phyloP scores from a whole-genome alignment of 37 sponge, comb jelly and placozoan genomes.

The Theonella swinhoei region DNA sequence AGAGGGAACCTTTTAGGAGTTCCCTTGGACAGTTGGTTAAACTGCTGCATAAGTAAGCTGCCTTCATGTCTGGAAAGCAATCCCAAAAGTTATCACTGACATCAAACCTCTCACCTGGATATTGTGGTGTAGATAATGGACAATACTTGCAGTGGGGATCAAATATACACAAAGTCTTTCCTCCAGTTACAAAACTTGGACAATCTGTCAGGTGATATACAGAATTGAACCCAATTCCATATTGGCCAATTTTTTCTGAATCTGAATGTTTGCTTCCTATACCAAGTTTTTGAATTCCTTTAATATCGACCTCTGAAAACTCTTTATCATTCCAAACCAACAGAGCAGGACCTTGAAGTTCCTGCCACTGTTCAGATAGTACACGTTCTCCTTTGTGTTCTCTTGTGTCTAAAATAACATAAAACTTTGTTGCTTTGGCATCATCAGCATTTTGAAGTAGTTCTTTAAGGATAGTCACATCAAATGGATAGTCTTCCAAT shows the following conservation, averaged over 20 bases:
- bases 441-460: slow-evolving; percentile 71
- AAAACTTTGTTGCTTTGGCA: slow-evolving; percentile 53
- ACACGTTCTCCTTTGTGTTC: neutral
- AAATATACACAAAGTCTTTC: slow-evolving; percentile 41
- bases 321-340: slow-evolving; percentile 53
- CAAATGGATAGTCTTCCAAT: slow-evolving; percentile 8
- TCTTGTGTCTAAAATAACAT: slow-evolving; percentile 38
- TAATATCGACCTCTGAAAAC: slow-evolving; percentile 58
- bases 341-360: slow-evolving; percentile 56
- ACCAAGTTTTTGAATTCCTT: slow-evolving; percentile 65
- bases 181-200: slow-evolving; percentile 74
- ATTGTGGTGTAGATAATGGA: slow-evolving; percentile 11
- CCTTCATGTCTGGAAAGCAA: slow-evolving; percentile 7
- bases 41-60: slow-evolving; percentile 2
- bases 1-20: neutral
- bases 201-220: slow-evolving; percentile 78
- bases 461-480: neutral
- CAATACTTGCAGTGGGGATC: slow-evolving; percentile 51
- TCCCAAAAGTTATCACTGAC: slow-evolving; percentile 5
- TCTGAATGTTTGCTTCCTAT: slow-evolving; percentile 44
- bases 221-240: slow-evolving; percentile 79
- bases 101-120: slow-evolving; percentile 65
- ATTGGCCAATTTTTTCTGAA: slow-evolving; percentile 47
- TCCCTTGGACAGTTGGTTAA: no score
- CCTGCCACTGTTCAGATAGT: slow-evolving; percentile 13